Base-by-base conservation (phyloP, 2,888 invertebrate genomes). In the Hedychridium roseum region DNA sequence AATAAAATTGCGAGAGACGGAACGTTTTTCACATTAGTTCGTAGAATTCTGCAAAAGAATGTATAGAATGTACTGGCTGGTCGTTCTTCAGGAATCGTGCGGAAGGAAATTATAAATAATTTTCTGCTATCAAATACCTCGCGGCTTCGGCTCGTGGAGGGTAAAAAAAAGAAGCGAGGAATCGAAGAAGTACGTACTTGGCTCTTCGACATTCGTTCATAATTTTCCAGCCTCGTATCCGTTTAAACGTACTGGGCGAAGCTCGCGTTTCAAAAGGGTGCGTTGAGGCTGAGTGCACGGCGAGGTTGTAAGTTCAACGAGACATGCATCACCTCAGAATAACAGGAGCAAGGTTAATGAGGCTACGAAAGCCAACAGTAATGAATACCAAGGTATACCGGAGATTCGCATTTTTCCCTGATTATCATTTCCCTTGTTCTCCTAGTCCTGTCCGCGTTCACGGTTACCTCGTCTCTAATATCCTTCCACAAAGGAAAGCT, bases 331-430 rank as follows among this genome's bases (percentile, higher is more conserved):
- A 44, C 43, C 37, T 21, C 50, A 6, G 31, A 16, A 18, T 40
- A 38, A 43, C 6, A 40, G 3, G 36, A 41, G 38, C 35, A 30
- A 42, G 50, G 39, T 49, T 64, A 58, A 61, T 45, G 56, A 61
- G 50, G 45, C 52, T 57, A 50, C 50, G 51, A 57, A 54, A 56
- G 31, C 48, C 32, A 32, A 32, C 34, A 42, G 45, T 60, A 64
- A 63, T 49, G 52, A 64, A 56, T 48, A 50, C 49, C 43, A 49
- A 54, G 45, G 43, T 53, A 41, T 28, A n/a, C 46, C 34, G 18
- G 46, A 43, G 48, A 50, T 47, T 43, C 43, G 38, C 38, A 34
- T 41, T 18, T 31, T 21, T 35, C 35, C 5, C 17, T 23, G 23
- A 17, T 17, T 15, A 16, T 21, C 21, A 21, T 11, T 39, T 12